phyloP scores from a whole-genome alignment of 2,888 invertebrate species.

The Cheilosia soror region DNA sequence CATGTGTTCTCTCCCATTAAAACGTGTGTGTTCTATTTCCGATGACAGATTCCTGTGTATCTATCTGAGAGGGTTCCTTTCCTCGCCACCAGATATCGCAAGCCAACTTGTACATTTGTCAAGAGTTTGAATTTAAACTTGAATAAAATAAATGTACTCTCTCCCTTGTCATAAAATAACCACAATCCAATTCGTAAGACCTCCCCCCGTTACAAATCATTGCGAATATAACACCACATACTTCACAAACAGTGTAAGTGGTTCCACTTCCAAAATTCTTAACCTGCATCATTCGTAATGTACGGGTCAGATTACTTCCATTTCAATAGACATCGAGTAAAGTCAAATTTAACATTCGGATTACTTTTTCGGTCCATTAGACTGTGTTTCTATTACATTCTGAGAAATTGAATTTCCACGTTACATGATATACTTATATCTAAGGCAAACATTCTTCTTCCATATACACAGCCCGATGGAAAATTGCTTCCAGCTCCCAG shows the following conservation, averaged over 20 bases:
- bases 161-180: too few species aligned
- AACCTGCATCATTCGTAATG: not conserved
- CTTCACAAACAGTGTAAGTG: not conserved
- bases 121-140: too few species aligned
- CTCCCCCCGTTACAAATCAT: too few species aligned
- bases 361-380: constrained; percentile 20
- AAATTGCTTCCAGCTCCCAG: not conserved
- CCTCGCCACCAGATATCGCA: too few species aligned
- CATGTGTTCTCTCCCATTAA: too few species aligned
- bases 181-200: too few species aligned
- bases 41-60: too few species aligned
- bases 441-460: not conserved
- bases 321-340: not conserved
- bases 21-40: too few species aligned
- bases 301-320: not conserved
- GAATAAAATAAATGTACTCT: too few species aligned
- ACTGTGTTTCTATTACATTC: constrained; percentile 6
- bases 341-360: constrained; percentile 14
- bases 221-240: not conserved
- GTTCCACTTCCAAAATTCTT: not conserved
- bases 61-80: too few species aligned
- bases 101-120: too few species aligned
- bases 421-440: not conserved
- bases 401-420: not conserved
- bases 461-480: too few species aligned